Conservation (phyloP, 2,113 vertebrate species). For the Formicarius rufipectus region DNA sequence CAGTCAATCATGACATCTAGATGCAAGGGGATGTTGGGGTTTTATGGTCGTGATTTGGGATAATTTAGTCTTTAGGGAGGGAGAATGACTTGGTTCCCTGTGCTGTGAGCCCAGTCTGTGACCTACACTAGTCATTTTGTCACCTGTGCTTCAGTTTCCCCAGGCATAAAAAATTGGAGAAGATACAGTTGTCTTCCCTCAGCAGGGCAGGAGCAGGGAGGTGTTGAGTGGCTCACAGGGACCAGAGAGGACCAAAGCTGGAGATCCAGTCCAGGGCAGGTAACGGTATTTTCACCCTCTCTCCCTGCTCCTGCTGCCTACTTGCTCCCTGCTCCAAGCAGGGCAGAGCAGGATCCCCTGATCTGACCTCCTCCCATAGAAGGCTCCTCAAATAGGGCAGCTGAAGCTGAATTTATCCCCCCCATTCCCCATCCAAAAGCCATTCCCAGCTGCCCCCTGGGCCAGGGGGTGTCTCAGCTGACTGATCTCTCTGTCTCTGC, state of each 20-base stretch:
- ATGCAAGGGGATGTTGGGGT: not conserved
- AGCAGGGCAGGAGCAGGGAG: not conserved
- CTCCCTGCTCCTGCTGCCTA: not conserved
- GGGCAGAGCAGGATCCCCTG: not conserved
- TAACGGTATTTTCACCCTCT: accelerated
- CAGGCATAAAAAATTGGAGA: not conserved
- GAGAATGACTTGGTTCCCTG: not conserved
- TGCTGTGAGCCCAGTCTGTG: not conserved
- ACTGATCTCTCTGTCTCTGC: not conserved
- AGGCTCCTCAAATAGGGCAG: not conserved
- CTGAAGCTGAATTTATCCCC: not conserved
- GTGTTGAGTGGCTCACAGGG: not conserved
- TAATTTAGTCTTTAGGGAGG: not conserved
- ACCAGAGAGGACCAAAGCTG: not conserved
- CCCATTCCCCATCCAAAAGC: not conserved
- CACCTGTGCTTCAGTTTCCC: not conserved
- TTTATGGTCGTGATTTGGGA: not conserved
- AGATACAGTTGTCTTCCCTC: not conserved
- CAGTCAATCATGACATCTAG: too few species aligned
- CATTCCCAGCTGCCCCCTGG: not conserved
- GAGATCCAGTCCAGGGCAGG: not conserved
- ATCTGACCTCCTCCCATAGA: not conserved
- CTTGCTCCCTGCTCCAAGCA: not conserved
- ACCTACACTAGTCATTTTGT: not conserved
- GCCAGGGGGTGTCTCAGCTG: not conserved